phyloP scores from a whole-genome alignment of 2,113 vertebrate species.

The Rhynchomys soricoides region DNA sequence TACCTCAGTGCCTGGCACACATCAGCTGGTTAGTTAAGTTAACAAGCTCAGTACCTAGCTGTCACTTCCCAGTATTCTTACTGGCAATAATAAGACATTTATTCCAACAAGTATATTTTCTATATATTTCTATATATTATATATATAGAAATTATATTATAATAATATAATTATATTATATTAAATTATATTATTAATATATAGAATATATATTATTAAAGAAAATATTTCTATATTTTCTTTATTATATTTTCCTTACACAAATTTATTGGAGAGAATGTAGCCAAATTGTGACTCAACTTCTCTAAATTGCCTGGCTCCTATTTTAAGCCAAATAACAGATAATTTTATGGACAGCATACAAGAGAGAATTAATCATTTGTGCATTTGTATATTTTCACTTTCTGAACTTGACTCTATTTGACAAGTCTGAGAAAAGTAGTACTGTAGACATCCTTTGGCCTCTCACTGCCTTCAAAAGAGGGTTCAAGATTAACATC shows the following conservation, averaged over 20 bases:
- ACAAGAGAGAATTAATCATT: not conserved
- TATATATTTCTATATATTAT: constrained; percentile 23
- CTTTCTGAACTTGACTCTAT: not conserved
- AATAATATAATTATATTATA: no score
- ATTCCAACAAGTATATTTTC: not conserved
- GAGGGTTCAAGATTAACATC: constrained; percentile 63
- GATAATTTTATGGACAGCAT: constrained; percentile 27
- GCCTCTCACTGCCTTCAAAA: constrained; percentile 47
- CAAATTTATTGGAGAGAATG: not conserved
- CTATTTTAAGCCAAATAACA: constrained; percentile 22
- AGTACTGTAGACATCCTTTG: constrained; percentile 56
- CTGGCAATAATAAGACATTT: constrained; percentile 21
- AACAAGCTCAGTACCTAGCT: not conserved
- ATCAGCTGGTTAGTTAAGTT: not conserved
- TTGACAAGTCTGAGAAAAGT: not conserved
- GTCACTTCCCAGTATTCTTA: not conserved
- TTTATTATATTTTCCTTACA: constrained; percentile 35
- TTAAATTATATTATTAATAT: no score
- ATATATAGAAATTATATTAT: no score
- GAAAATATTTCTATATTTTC: not conserved
- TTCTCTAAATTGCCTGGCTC: not conserved
- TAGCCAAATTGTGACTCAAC: not conserved
- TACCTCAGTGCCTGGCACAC: not conserved
- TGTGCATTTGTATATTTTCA: not conserved
- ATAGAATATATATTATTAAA: no score